Evolutionary conservation across 1,140 invertebrate genomes (phyloP).

Genomic region (Lysiphlebus fabarum): DNA sequence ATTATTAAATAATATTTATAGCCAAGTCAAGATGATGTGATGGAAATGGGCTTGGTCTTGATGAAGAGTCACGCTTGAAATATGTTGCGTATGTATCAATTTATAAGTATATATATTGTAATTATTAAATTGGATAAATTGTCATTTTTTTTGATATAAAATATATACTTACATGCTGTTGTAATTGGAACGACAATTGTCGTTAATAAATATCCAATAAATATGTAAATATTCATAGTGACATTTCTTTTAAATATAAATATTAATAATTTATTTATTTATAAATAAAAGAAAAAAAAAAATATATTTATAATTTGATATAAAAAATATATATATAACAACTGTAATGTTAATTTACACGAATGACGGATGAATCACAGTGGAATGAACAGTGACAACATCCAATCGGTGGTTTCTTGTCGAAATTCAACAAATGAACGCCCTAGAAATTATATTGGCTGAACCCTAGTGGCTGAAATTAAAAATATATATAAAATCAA

Average conservation of each 20-base stretch:
- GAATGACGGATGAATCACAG: neutral
- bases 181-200: slow-evolving; percentile 28
- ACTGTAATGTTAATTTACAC: neutral
- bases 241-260: slow-evolving; percentile 26
- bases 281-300: too few relatives aligned
- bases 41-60: slow-evolving; percentile 45
- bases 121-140: neutral
- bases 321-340: too few relatives aligned
- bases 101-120: neutral
- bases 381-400: too few relatives aligned
- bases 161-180: slow-evolving; percentile 40
- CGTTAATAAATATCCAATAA: slow-evolving; percentile 32
- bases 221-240: slow-evolving; percentile 39
- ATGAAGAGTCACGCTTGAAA: slow-evolving; percentile 27
- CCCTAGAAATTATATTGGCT: too few relatives aligned
- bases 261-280: too few relatives aligned
- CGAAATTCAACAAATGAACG: too few relatives aligned
- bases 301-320: too few relatives aligned
- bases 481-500: too few relatives aligned
- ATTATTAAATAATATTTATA: neutral
- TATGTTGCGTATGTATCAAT: slow-evolving; percentile 19
- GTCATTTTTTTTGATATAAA: neutral
- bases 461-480: too few relatives aligned
- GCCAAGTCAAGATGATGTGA: slow-evolving; percentile 38
- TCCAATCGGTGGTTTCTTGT: too few relatives aligned